phyloP scores from a whole-genome alignment of 2,888 invertebrate species.

The Sarcophaga carnaria region DNA sequence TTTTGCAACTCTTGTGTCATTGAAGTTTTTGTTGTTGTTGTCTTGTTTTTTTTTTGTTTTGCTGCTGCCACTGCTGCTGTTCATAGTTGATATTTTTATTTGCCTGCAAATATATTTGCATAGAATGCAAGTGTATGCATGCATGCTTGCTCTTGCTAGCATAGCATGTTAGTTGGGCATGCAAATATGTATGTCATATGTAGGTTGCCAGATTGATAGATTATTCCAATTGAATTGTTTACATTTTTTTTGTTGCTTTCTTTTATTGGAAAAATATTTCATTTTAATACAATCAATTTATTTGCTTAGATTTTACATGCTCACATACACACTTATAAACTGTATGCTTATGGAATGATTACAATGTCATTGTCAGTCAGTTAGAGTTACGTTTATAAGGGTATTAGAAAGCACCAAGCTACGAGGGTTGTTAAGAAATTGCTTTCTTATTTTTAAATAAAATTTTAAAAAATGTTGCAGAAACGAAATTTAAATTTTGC shows the following conservation, averaged over 20 bases:
- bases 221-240: conserved; percentile 55
- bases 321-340: no score
- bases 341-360: conserved; percentile 12
- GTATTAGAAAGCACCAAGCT: background rate
- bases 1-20: conserved; percentile 2
- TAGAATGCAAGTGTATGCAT: background rate
- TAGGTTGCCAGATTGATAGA: conserved; percentile 56
- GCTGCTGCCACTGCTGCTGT: background rate
- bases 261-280: conserved; percentile 6
- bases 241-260: background rate
- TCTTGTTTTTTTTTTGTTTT: no score
- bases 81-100: conserved; percentile 2
- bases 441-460: no score
- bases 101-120: conserved; percentile 1
- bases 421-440: no score
- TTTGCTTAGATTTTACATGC: conserved; percentile 12
- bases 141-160: background rate
- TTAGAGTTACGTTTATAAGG: background rate
- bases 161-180: no score
- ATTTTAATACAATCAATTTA: conserved; percentile 43
- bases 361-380: conserved; percentile 37
- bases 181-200: background rate
- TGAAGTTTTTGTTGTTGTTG: background rate
- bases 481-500: no score
- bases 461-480: no score